Base-by-base conservation (phyloP, 2,797 vertebrate species). In the Acanthornis magna region DNA sequence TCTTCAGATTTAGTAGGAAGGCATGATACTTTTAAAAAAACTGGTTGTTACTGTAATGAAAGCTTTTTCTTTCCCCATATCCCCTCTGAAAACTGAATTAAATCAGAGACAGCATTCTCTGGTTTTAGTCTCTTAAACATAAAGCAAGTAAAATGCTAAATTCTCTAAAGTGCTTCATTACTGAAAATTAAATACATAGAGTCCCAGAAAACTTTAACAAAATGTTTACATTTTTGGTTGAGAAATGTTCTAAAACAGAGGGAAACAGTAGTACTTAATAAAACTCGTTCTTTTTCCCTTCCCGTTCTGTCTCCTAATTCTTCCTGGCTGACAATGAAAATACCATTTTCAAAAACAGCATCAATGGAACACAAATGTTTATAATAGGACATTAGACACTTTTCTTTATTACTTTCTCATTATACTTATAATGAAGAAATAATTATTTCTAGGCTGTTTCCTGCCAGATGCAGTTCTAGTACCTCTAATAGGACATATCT, bases 401-500 rank as follows among this genome's bases (percentile, higher is more conserved):
- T 94, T 93, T 61, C 78, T 78, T 88, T 94, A 95, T 91, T 96
- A 94, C 76, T 93, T 95, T 96, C 83, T 89, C 77, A 77, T 87
- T 94, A 82, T 47, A 87, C 17, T 80, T 83, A 65, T 81, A 94
- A 96, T 58, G 53, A 93, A 95, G 63, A 92, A 96, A 96, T 92
- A 94, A 93, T 95, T 94, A 89, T 81, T 96, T 93, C 89, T 91
- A 78, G 40, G 75, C 70, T 85, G 27, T 61, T 94, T 95, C 94
- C 89, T 95, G 91, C 89, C 95, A 96, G 93, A 94, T 94, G 91
- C 70, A 93, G 47, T 91, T 94, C 90, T 95, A 93, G 83, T 81
- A 95, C 79, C 79, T 95, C 79, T 86, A 93, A 93, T 57, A 95
- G 84, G 67, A 86, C 60, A 34, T 84, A 73, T 67, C 91, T 95